Evolutionary conservation across 1,140 invertebrate species (phyloP).

Genomic region (Cepaea nemoralis): DNA sequence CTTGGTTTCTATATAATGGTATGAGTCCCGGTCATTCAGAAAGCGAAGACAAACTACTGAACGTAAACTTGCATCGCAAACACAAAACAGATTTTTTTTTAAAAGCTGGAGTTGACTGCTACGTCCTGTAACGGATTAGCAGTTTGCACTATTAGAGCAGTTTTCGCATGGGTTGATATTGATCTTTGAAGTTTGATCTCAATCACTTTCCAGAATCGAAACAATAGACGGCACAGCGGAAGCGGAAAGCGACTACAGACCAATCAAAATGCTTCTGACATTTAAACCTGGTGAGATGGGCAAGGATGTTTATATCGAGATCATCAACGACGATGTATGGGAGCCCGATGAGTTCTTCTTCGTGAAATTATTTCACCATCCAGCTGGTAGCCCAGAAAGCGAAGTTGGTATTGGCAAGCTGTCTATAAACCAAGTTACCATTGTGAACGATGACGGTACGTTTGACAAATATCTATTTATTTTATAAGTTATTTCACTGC

Average conservation of each 20-base stretch:
- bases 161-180: too few species aligned
- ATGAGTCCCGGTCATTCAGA: too few species aligned
- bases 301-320: conserved; percentile 75
- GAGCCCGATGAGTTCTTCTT: conserved; percentile 80
- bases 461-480: too few species aligned
- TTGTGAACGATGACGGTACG: conserved; percentile 80
- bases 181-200: neutral
- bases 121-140: too few species aligned
- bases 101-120: too few species aligned
- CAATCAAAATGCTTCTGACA: conserved; percentile 75
- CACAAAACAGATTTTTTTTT: too few species aligned
- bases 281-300: conserved; percentile 76
- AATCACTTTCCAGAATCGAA: conserved; percentile 73
- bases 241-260: conserved; percentile 75
- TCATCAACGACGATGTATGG: conserved; percentile 79
- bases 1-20: too few species aligned
- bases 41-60: too few species aligned
- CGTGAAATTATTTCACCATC: conserved; percentile 74
- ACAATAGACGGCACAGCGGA: conserved; percentile 78
- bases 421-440: conserved; percentile 79
- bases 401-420: conserved; percentile 72
- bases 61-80: too few species aligned
- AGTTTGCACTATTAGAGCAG: too few species aligned
- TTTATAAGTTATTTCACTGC: too few species aligned
- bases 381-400: conserved; percentile 63